A percentile compares a stretch with the other conserved stretches of the same genome.
Conservation (phyloP, 2,113 vertebrate species). For the Hucho hucho region DNA sequence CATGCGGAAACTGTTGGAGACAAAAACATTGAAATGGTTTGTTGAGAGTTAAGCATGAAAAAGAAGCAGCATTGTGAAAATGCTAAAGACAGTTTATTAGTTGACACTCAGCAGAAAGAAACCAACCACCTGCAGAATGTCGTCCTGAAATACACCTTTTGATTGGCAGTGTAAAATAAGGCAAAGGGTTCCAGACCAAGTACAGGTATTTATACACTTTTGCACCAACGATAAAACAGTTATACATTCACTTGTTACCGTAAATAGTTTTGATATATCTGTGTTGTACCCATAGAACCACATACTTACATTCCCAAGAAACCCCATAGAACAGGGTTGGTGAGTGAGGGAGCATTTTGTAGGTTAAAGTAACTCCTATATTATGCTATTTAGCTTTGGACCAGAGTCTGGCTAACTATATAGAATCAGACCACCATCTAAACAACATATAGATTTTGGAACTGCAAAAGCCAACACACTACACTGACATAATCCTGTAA, state of each 20-base stretch:
- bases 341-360: constrained; percentile 4
- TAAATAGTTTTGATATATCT: constrained; percentile 63
- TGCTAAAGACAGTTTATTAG: constrained; percentile 74
- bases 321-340: constrained; percentile 27
- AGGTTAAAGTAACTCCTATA: constrained; percentile 21
- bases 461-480: constrained; percentile 53
- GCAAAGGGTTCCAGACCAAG: constrained; percentile 71
- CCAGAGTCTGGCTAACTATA: constrained; percentile 37
- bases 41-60: constrained; percentile 1
- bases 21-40: not conserved
- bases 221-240: constrained; percentile 69
- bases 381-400: constrained; percentile 51
- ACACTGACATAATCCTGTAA: constrained; percentile 48
- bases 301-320: constrained; percentile 30
- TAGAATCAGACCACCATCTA: constrained; percentile 46
- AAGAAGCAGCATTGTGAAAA: constrained; percentile 32
- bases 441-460: constrained; percentile 51
- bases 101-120: constrained; percentile 69
- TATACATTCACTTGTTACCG: constrained; percentile 79
- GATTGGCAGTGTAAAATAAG: constrained; percentile 80
- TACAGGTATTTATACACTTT: constrained; percentile 65
- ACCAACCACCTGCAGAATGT: constrained; percentile 67
- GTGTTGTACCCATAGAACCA: constrained; percentile 46
- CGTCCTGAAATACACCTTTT: constrained; percentile 77
- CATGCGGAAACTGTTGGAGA: no score